phyloP scores from a whole-genome alignment of 2,888 invertebrate species.

The Meta bourneti region DNA sequence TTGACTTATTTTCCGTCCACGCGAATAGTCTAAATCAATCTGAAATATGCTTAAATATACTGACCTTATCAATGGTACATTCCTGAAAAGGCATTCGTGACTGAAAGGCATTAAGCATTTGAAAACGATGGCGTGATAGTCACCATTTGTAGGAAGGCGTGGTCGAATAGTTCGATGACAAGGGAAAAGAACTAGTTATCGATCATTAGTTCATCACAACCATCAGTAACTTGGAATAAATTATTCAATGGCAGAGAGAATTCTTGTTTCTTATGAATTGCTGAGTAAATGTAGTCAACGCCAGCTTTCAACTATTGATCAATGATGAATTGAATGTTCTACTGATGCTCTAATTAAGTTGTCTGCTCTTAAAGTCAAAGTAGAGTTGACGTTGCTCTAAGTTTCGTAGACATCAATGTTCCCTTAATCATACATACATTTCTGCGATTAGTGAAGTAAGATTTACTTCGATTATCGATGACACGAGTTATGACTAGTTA shows the following conservation, averaged over 20 bases:
- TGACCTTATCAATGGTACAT: not conserved
- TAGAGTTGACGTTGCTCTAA: too few species aligned
- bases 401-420: too few species aligned
- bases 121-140: not conserved
- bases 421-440: too few species aligned
- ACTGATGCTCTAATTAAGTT: not conserved
- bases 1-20: too few species aligned
- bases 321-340: not conserved
- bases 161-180: not conserved
- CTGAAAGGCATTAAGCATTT: not conserved
- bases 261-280: not conserved
- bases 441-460: too few species aligned
- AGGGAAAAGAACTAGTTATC: constrained; percentile 4
- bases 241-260: not conserved
- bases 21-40: not conserved
- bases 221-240: not conserved
- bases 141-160: not conserved
- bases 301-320: not conserved
- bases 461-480: too few species aligned
- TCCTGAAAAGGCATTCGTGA: not conserved
- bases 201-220: constrained; percentile 6
- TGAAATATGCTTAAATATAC: not conserved
- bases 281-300: not conserved
- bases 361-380: not conserved
- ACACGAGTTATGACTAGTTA: too few species aligned